A percentile compares a stretch with the other conserved stretches of the same genome.
Conservation (phyloP, 2,797 vertebrate species). For the Syndactyla subalaris region DNA sequence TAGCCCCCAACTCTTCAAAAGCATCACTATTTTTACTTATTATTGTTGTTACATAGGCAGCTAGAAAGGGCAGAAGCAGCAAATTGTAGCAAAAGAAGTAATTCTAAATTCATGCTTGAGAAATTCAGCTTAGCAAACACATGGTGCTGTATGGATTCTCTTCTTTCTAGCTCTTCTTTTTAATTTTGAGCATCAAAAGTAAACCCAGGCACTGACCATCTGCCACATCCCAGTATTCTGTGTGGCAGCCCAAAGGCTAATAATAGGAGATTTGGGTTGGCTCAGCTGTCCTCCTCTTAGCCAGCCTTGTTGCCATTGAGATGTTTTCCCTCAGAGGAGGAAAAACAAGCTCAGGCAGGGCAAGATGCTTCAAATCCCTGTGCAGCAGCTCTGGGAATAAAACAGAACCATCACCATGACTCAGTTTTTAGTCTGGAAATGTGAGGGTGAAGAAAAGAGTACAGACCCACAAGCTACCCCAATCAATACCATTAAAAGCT, state of each 20-base stretch:
- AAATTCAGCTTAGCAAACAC: background rate
- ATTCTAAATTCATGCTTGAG: background rate
- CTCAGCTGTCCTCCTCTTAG: background rate
- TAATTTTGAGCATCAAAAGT: background rate
- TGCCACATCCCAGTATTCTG: background rate
- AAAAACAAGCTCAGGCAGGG: background rate
- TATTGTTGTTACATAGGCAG: background rate
- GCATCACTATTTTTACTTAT: background rate
- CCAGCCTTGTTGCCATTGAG: background rate
- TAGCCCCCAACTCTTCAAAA: background rate
- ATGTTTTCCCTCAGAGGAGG: background rate
- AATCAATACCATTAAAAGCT: background rate
- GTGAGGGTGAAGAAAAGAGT: background rate
- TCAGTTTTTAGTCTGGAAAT: background rate
- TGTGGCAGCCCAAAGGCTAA: background rate
- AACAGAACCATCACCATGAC: background rate
- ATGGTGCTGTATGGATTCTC: background rate
- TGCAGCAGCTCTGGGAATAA: background rate
- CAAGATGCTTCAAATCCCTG: background rate
- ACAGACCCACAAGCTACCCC: background rate
- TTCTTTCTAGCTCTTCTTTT: background rate
- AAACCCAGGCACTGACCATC: background rate
- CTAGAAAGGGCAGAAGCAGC: background rate
- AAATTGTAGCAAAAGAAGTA: background rate
- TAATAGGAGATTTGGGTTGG: background rate